Conservation (phyloP, 2,113 vertebrate genomes). For the Columba janthina region DNA sequence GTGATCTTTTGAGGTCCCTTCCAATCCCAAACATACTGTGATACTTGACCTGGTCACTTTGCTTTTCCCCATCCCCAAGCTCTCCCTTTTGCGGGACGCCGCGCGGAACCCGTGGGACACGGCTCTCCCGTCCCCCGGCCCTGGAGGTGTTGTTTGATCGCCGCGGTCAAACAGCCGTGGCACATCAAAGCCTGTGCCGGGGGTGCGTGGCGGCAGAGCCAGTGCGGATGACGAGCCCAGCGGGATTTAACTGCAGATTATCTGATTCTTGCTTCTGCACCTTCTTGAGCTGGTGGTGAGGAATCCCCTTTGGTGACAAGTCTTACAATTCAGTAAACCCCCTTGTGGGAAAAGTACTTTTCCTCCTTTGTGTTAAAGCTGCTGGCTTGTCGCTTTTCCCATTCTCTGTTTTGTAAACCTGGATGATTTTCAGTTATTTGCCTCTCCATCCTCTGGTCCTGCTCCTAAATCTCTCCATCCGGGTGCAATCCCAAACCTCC, state of each 20-base stretch:
- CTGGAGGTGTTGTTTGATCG: not conserved
- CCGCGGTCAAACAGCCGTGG: not conserved
- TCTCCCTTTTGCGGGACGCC: not conserved
- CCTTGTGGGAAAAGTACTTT: not conserved
- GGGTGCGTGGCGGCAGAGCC: no score
- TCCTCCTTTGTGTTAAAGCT: not conserved
- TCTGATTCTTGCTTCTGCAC: not conserved
- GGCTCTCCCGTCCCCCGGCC: not conserved
- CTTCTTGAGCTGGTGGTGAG: not conserved
- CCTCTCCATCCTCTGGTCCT: not conserved
- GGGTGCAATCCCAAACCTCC: not conserved
- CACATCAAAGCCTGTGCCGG: not conserved
- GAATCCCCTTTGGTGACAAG: no score
- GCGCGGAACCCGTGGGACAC: fast-evolving
- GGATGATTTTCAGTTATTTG: not conserved
- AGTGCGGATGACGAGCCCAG: fast-evolving
- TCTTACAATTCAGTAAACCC: not conserved
- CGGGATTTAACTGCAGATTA: no score
- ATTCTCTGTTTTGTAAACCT: not conserved
- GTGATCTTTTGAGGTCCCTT: no score
- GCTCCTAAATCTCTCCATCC: not conserved
- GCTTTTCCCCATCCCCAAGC: not conserved
- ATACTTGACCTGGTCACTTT: not conserved
- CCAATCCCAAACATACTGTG: no score
- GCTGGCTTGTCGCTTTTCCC: not conserved